Percentiles rank a stretch among this genome's conserved stretches.
Conservation (phyloP, 2,888 invertebrate genomes). For the Apotomis turbidana region DNA sequence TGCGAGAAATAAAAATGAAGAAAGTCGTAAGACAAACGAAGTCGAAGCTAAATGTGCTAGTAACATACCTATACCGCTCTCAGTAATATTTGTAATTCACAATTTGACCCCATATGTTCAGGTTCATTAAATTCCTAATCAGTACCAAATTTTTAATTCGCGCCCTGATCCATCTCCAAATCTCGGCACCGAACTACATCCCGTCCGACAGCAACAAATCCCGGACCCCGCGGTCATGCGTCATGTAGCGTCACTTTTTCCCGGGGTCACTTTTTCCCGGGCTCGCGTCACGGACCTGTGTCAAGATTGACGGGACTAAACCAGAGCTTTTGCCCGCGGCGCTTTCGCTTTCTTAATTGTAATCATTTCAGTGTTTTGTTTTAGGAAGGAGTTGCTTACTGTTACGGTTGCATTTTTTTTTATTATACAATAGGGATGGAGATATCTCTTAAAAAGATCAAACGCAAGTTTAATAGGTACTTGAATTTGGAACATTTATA, state of each 20-base stretch:
- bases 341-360: slow-evolving; percentile 23
- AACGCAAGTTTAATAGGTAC: too few species aligned
- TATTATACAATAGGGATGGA: too few species aligned
- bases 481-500: too few species aligned
- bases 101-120: not conserved
- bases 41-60: too few species aligned
- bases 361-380: slow-evolving; percentile 17
- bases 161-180: slow-evolving; percentile 23
- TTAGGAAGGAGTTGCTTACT: too few species aligned
- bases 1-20: too few species aligned
- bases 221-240: slow-evolving; percentile 33
- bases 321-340: slow-evolving; percentile 27
- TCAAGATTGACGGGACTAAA: slow-evolving; percentile 33
- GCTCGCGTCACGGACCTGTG: slow-evolving; percentile 29
- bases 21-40: too few species aligned
- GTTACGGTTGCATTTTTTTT: too few species aligned
- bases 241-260: slow-evolving; percentile 35
- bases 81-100: too few species aligned
- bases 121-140: not conserved
- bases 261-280: slow-evolving; percentile 35
- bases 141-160: slow-evolving; percentile 23
- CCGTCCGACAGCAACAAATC: slow-evolving; percentile 25
- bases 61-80: too few species aligned
- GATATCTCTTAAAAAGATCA: too few species aligned
- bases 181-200: slow-evolving; percentile 29